Base-by-base conservation (phyloP, 2,797 vertebrate genomes). In the Parauchenoglanis ngamensis region DNA sequence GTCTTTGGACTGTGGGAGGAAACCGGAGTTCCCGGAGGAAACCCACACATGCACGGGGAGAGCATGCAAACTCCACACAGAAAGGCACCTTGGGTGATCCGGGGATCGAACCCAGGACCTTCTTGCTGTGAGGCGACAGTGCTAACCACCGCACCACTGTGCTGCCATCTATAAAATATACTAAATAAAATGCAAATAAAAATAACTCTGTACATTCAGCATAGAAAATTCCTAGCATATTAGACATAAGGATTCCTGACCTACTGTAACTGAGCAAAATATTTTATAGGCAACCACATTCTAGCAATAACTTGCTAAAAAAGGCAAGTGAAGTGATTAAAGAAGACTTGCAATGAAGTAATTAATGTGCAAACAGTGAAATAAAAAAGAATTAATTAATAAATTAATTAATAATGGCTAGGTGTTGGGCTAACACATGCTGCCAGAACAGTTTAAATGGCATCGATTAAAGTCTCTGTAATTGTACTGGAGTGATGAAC, bases 141-240 rank as follows among this genome's bases (percentile, higher is more conserved):
- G 35, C 35, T 40, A 40, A 40, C 35, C 35, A 40, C 35, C 2
- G 35, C 35, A 40, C 35, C 35, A 40, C 35, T 3, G 35, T 40
- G 35, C 35, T 40, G 35, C 35, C 35, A 3, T 40, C 35, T 40
- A 40, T 40, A 40, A 40, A 79, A 79, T 10, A 21, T 31, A 76
- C 44, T 7, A 54, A 52, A 52, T 17, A n/a, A 72, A 40, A 44
- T 73, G 23, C 44, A 73, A 28, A 28, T 28, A 78, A 40, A 79
- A 78, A 56, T 78, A 57, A 19, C 49, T 54, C 6, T 76, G 72
- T n/a, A 77, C n/a, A 11, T 79, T 78, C 52, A 56, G 11, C 76
- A 56, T 31, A 56, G 8, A 11, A 57, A 28, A 56, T 54, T 57
- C 28, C 35, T 35, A 12, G 17, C 49, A 77, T 35, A 35, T 78